Evolutionary conservation across 2,113 vertebrate species (phyloP).

Genomic region (Spea multiplicata): DNA sequence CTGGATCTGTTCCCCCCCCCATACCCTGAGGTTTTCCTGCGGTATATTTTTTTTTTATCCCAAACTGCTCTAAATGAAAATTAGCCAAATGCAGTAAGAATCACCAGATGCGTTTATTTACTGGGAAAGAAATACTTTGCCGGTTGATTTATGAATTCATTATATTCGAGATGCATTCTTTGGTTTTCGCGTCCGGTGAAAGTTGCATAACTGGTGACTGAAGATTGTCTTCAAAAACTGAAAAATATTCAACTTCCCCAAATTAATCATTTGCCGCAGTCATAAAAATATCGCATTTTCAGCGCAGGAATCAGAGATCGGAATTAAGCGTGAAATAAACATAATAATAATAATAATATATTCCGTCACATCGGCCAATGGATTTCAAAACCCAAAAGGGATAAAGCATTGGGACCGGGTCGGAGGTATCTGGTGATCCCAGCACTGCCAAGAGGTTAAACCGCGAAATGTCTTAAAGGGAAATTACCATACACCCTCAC

Average conservation of each 20-base stretch:
- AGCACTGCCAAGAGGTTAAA: neutral
- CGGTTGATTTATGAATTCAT: neutral
- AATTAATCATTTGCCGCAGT: neutral
- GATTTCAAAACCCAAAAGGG: neutral
- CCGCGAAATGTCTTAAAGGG: too few relatives aligned
- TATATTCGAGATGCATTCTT: neutral
- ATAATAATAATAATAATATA: neutral
- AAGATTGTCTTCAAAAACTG: neutral
- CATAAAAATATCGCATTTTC: neutral
- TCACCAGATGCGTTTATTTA: slow-evolving; percentile 10
- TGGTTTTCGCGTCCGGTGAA: neutral
- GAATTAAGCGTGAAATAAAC: neutral
- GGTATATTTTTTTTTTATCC: neutral
- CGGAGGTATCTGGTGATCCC: neutral
- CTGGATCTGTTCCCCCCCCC: too few relatives aligned
- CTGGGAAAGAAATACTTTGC: neutral
- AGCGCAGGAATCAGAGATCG: neutral
- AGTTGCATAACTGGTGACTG: neutral
- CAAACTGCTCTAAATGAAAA: neutral
- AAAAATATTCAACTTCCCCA: neutral
- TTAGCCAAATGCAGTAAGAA: neutral
- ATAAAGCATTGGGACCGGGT: neutral
- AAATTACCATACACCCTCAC: too few relatives aligned
- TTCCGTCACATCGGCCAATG: neutral
- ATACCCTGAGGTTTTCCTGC: too few relatives aligned